These are phyloP conservation scores for Stigmatopora nigra DNA, from an alignment of 2,113 vertebrate species.

Conservation along the genomic window DNA sequence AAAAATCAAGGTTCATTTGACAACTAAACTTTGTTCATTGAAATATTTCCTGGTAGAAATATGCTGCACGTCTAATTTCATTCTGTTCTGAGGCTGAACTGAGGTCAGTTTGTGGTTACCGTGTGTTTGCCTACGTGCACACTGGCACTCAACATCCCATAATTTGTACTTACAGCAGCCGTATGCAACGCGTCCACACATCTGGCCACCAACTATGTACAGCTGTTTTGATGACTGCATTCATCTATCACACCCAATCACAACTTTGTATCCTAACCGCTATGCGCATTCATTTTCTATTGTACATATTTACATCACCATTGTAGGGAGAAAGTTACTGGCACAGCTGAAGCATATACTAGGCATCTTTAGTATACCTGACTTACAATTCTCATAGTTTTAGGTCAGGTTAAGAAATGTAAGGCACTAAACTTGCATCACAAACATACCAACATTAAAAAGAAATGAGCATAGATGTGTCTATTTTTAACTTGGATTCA, in stretches of 20 bases:
- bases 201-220: conserved; percentile 18
- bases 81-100: conserved; percentile 17
- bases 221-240: conserved; percentile 7
- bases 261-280: conserved; percentile 4
- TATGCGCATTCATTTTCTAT: neutral
- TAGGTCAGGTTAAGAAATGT: too few relatives aligned
- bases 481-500: neutral
- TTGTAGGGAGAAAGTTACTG: neutral
- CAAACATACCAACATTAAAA: too few relatives aligned
- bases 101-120: conserved; percentile 15
- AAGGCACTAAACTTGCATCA: too few relatives aligned
- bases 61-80: conserved; percentile 12
- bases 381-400: too few relatives aligned
- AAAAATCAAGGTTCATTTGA: neutral
- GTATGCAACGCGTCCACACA: conserved; percentile 24
- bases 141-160: conserved; percentile 37
- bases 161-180: conserved; percentile 39
- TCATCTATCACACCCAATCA: conserved; percentile 14
- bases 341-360: neutral
- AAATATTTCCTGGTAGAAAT: neutral
- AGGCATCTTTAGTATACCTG: neutral
- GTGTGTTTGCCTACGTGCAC: conserved; percentile 33
- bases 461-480: neutral
- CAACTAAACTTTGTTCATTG: neutral
- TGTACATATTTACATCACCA: neutral